phyloP scores from a whole-genome alignment of 2,888 invertebrate genomes.

The Scaptomyza parva region DNA sequence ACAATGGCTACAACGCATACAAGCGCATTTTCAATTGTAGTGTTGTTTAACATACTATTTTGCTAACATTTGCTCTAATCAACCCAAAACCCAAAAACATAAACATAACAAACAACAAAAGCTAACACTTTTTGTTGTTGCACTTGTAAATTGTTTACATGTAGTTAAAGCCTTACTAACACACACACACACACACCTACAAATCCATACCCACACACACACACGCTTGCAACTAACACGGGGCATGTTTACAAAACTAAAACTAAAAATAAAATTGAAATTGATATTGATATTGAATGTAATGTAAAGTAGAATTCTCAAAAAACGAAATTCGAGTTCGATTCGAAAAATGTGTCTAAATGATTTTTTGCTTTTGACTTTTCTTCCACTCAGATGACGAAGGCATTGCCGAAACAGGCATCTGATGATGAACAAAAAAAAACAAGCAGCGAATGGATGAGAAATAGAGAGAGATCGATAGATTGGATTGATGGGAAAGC shows the following conservation, averaged over 20 bases:
- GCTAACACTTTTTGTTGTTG: conserved; percentile 12
- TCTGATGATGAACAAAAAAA: conserved; percentile 87
- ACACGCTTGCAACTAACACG: conserved; percentile 30
- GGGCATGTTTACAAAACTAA: conserved; percentile 17
- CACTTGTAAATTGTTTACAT: conserved; percentile 22
- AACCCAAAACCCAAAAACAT: background rate
- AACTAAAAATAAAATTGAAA: too few relatives aligned
- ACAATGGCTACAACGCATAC: conserved; percentile 11
- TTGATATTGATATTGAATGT: too few relatives aligned
- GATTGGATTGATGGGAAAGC: background rate
- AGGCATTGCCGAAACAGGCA: conserved; percentile 97
- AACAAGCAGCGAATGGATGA: background rate
- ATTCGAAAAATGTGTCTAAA: background rate
- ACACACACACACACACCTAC: conserved; percentile 5
- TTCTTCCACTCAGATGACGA: conserved; percentile 92
- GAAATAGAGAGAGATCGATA: background rate
- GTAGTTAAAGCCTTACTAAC: conserved; percentile 23
- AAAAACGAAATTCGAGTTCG: background rate
- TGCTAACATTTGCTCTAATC: conserved; percentile 19
- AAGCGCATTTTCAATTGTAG: conserved; percentile 18
- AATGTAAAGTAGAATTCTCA: background rate
- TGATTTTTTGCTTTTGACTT: conserved; percentile 71
- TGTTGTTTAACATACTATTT: background rate
- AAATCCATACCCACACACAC: conserved; percentile 1
- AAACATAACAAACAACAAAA: background rate